Evolutionary conservation across 2,888 invertebrate genomes (phyloP).

Genomic region (Molanna angustata): DNA sequence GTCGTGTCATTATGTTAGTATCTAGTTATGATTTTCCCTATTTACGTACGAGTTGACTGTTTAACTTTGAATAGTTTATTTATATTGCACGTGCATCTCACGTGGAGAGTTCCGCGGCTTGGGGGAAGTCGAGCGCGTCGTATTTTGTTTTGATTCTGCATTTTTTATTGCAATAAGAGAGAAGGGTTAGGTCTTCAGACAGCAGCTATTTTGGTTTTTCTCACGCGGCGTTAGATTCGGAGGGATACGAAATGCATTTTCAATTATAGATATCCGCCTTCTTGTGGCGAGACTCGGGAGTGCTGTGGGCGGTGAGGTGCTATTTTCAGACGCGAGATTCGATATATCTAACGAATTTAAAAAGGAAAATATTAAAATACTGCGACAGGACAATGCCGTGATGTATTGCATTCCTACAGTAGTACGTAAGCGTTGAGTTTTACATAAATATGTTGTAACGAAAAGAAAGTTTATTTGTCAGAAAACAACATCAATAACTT

Average conservation of each 20-base stretch:
- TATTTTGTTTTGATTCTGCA: slow-evolving; percentile 14
- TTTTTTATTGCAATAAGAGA: slow-evolving; percentile 12
- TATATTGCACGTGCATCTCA: slow-evolving; percentile 2
- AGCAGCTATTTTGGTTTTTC: slow-evolving; percentile 20
- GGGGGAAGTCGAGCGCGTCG: neutral
- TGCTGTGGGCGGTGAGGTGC: too few relatives aligned
- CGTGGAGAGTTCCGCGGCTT: neutral
- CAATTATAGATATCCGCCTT: slow-evolving; percentile 30
- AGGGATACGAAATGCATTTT: slow-evolving; percentile 22
- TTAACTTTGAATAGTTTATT: too few relatives aligned
- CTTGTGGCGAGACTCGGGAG: neutral
- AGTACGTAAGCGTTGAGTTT: too few relatives aligned
- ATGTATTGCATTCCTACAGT: too few relatives aligned
- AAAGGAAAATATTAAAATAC: too few relatives aligned
- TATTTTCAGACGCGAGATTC: too few relatives aligned
- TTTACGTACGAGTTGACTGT: too few relatives aligned
- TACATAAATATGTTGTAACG: too few relatives aligned
- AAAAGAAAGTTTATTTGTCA: too few relatives aligned
- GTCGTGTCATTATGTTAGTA: neutral
- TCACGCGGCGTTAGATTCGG: slow-evolving; percentile 16
- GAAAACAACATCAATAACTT: too few relatives aligned
- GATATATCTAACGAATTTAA: too few relatives aligned
- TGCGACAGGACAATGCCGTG: too few relatives aligned
- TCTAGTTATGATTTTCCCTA: neutral
- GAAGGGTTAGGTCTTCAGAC: slow-evolving; percentile 8